phyloP scores from a whole-genome alignment of 1,140 invertebrate genomes.

The Lineus longissimus region DNA sequence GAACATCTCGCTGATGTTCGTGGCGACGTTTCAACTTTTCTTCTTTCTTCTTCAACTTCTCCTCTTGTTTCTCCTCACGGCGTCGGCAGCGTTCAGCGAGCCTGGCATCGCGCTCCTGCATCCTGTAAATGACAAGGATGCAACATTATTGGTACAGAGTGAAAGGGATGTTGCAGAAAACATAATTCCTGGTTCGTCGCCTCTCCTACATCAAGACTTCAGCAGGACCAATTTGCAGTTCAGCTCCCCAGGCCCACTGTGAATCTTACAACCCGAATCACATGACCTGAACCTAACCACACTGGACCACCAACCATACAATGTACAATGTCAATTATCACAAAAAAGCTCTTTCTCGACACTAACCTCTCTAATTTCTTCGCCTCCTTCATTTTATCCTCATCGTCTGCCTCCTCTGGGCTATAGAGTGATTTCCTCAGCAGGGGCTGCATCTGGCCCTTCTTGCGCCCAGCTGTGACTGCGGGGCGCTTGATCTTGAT shows the following conservation, averaged over 20 bases:
- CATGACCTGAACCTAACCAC: too few species aligned
- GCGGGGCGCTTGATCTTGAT: slow-evolving; percentile 43
- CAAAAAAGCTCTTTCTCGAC: background rate
- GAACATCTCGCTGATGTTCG: slow-evolving; percentile 20
- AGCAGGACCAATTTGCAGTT: too few species aligned
- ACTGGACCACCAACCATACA: too few species aligned
- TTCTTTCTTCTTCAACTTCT: slow-evolving; percentile 34
- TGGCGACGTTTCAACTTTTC: slow-evolving; percentile 34
- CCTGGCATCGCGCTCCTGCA: too few species aligned
- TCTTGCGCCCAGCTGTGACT: slow-evolving; percentile 11
- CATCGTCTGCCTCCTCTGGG: background rate
- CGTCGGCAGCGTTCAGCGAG: background rate
- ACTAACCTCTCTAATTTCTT: background rate
- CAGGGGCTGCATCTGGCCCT: slow-evolving; percentile 24
- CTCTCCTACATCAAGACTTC: too few species aligned
- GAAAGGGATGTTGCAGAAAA: too few species aligned
- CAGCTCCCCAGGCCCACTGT: too few species aligned
- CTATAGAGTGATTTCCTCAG: slow-evolving; percentile 24
- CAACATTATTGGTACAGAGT: too few species aligned
- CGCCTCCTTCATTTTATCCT: background rate
- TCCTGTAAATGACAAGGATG: too few species aligned
- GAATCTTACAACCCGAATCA: too few species aligned
- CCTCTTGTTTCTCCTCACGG: slow-evolving; percentile 28
- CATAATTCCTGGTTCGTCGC: too few species aligned
- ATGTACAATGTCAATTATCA: too few species aligned